Conservation (phyloP, 2,888 invertebrate genomes). For the Eristalinus sepulchralis region DNA sequence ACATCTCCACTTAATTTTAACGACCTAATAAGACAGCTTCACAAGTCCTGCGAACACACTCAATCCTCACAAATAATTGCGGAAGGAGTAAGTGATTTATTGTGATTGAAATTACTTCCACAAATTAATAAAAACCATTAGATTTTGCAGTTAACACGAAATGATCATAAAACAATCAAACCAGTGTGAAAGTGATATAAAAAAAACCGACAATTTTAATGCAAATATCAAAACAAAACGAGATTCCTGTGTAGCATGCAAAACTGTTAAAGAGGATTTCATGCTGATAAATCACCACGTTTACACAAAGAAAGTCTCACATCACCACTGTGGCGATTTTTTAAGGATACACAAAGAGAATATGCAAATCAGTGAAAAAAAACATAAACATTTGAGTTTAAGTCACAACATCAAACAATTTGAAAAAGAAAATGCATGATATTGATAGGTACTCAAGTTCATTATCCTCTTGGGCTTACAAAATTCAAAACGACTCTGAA, state of each 20-base stretch:
- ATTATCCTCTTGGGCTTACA: not conserved
- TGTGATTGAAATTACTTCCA: not conserved
- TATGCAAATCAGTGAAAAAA: not conserved
- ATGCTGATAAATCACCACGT: not conserved
- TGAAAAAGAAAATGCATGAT: not conserved
- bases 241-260: not conserved
- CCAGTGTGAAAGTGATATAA: not conserved
- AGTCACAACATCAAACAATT: not conserved
- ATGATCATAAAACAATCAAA: not conserved
- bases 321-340: not conserved
- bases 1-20: not conserved
- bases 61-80: not conserved
- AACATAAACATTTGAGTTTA: not conserved
- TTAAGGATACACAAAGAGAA: not conserved
- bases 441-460: not conserved
- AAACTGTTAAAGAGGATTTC: not conserved
- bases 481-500: constrained; percentile 5
- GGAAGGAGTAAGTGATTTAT: not conserved
- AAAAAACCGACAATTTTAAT: not conserved
- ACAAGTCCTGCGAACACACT: not conserved
- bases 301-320: not conserved
- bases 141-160: not conserved
- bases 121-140: not conserved
- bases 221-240: not conserved
- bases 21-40: not conserved